Evolutionary conservation across 2,797 vertebrate species (phyloP).

Genomic region (Iguana delicatissima): DNA sequence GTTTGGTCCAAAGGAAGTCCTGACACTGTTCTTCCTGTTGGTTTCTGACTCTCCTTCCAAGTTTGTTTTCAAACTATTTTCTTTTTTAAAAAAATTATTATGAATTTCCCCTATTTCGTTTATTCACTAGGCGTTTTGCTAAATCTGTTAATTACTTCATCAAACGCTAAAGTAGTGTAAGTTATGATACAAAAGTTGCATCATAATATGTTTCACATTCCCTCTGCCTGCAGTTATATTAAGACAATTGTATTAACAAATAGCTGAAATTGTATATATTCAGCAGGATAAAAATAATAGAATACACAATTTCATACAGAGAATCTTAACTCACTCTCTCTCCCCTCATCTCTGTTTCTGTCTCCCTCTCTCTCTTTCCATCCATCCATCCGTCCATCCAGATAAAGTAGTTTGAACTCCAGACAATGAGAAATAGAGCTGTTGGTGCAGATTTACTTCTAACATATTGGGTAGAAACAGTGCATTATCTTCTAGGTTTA

Average conservation of each 20-base stretch:
- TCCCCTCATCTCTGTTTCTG: too few species aligned
- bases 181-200: too few species aligned
- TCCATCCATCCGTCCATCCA: too few species aligned
- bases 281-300: background rate
- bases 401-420: background rate
- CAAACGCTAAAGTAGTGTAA: background rate
- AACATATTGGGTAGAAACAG: slow-evolving; percentile 51
- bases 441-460: background rate
- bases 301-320: background rate
- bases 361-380: too few species aligned
- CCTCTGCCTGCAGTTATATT: background rate
- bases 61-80: background rate
- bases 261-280: background rate
- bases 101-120: background rate
- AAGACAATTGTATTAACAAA: background rate
- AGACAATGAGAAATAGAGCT: background rate
- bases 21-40: background rate
- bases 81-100: background rate
- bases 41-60: background rate
- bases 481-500: slow-evolving; percentile 24
- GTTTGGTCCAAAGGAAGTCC: background rate
- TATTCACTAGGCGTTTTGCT: background rate
- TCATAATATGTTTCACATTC: background rate
- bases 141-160: background rate
- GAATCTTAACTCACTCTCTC: too few species aligned